Evolutionary conservation across 2,797 vertebrate species (phyloP).

Genomic region (Cryptoprocta ferox): DNA sequence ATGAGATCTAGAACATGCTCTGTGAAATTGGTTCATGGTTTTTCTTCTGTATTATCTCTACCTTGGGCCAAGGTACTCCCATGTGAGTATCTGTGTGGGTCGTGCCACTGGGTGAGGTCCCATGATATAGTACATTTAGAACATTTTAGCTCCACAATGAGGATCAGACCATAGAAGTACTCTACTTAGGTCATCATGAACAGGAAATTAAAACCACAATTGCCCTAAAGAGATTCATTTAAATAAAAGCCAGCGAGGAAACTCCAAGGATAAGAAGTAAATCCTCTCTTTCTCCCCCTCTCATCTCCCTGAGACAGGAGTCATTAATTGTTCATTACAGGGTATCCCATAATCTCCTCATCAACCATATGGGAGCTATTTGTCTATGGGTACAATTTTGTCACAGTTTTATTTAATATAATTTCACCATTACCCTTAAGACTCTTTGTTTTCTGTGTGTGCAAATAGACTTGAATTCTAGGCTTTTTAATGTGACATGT

Average conservation of each 20-base stretch:
- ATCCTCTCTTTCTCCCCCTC: slow-evolving; percentile 33
- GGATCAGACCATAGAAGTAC: background rate
- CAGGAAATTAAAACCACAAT: background rate
- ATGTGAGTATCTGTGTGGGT: background rate
- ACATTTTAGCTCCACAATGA: slow-evolving; percentile 23
- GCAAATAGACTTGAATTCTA: slow-evolving; percentile 71
- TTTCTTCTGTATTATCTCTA: background rate
- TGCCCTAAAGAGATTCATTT: slow-evolving; percentile 51
- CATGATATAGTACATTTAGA: background rate
- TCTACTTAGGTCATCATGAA: slow-evolving; percentile 19
- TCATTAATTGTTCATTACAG: slow-evolving; percentile 67
- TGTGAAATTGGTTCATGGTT: background rate
- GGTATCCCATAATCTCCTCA: slow-evolving; percentile 57
- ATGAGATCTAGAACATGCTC: background rate
- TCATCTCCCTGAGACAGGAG: slow-evolving; percentile 54
- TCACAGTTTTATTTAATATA: slow-evolving; percentile 76
- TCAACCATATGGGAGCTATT: slow-evolving; percentile 62
- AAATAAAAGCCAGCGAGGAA: slow-evolving; percentile 69
- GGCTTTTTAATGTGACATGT: slow-evolving; percentile 64
- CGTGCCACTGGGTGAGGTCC: background rate
- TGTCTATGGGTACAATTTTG: slow-evolving; percentile 57
- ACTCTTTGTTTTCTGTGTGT: slow-evolving; percentile 68
- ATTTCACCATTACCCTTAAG: slow-evolving; percentile 68
- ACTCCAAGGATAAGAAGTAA: slow-evolving; percentile 49
- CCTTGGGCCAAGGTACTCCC: background rate